Evolutionary conservation across 2,797 vertebrate species (phyloP).

Genomic region (Pantherophis alleghaniensis): DNA sequence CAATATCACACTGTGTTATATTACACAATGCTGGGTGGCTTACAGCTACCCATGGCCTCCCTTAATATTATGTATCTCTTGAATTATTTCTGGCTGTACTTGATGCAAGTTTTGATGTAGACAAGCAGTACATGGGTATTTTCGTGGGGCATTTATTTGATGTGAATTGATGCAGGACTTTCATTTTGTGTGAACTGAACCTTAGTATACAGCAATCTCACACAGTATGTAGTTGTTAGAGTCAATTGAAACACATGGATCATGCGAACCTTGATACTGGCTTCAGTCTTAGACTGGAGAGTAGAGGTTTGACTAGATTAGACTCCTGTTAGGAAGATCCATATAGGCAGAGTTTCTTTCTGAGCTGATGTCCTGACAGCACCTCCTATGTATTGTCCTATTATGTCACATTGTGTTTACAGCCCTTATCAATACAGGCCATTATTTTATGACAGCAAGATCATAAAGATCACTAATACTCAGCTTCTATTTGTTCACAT

Average conservation of each 20-base stretch:
- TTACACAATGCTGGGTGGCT: background rate
- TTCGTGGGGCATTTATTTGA: background rate
- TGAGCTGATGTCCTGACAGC: background rate
- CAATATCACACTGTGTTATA: background rate
- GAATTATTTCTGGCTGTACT: background rate
- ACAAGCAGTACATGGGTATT: background rate
- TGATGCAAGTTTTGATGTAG: background rate
- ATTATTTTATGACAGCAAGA: background rate
- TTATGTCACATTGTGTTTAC: background rate
- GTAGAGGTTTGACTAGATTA: background rate
- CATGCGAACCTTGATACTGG: background rate
- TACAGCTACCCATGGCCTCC: background rate
- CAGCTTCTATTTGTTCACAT: background rate
- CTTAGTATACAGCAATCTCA: background rate
- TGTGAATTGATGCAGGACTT: background rate
- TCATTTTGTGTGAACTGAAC: slow-evolving; percentile 24
- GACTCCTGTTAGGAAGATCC: no score
- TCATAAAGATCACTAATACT: no score
- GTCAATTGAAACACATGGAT: background rate
- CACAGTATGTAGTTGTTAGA: background rate
- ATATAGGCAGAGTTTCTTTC: background rate
- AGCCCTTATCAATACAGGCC: background rate
- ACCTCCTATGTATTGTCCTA: background rate
- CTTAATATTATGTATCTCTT: background rate
- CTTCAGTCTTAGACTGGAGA: background rate